These are phyloP conservation scores for Heliconius ismenius DNA, from an alignment of 2,888 invertebrate species.

Conservation along the genomic window DNA sequence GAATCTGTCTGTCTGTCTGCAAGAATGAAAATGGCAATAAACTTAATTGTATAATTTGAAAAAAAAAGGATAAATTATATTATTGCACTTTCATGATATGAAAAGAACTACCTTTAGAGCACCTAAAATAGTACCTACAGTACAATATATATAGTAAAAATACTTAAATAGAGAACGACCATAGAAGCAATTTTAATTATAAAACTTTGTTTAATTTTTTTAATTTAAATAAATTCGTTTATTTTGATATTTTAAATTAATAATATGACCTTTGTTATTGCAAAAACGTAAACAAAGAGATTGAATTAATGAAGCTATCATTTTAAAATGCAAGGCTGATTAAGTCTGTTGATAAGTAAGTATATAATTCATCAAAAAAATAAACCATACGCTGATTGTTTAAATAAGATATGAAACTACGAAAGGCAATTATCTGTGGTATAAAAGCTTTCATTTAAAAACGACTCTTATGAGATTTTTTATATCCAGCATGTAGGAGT, in stretches of 20 bases:
- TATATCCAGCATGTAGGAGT: neutral
- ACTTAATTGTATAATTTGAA: too few species aligned
- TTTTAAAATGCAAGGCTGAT: slow-evolving; percentile 32
- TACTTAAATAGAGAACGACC: neutral
- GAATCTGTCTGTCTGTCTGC: too few species aligned
- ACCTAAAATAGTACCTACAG: neutral
- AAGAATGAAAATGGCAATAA: too few species aligned
- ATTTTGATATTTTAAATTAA: slow-evolving; percentile 12
- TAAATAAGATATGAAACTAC: slow-evolving; percentile 21
- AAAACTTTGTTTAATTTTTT: neutral
- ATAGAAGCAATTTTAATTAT: neutral
- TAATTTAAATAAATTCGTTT: neutral
- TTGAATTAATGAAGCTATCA: slow-evolving; percentile 32
- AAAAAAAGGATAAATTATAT: neutral
- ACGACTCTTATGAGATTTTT: neutral
- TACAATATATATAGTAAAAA: neutral
- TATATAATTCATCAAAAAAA: slow-evolving; percentile 22
- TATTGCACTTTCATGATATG: too few species aligned
- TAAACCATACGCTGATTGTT: slow-evolving; percentile 9
- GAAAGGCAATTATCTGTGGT: slow-evolving; percentile 17
- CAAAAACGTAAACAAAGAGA: slow-evolving; percentile 6
- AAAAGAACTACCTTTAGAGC: neutral
- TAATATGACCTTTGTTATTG: slow-evolving; percentile 13
- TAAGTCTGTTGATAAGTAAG: slow-evolving; percentile 23
- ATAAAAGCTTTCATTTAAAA: neutral